A percentile compares a stretch with the other conserved stretches of the same genome.
Evolutionary conservation across 92 coral and sea anemone genomes (phyloP).

Genomic region (Montipora capitata): DNA sequence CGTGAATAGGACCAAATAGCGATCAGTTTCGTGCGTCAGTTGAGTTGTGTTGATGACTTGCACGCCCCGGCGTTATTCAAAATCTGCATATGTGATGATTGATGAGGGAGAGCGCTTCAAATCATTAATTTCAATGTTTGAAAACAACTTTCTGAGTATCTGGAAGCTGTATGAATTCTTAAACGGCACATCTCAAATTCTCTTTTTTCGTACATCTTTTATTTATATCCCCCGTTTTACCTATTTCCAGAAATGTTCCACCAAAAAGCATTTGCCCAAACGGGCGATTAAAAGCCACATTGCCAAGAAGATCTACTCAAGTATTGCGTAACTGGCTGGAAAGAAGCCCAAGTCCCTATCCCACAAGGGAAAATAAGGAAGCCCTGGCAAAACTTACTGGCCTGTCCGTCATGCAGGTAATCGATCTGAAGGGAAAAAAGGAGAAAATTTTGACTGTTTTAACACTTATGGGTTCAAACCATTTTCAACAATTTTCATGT

Average conservation of each 20-base stretch:
- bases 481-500: too few relatives aligned
- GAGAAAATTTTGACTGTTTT: too few relatives aligned
- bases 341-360: conserved; percentile 65
- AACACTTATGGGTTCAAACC: too few relatives aligned
- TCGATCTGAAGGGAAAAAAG: not conserved
- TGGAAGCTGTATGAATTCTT: not conserved
- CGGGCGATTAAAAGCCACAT: conserved; percentile 60
- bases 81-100: too few relatives aligned
- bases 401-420: conserved; percentile 66
- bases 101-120: too few relatives aligned
- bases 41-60: too few relatives aligned
- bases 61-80: too few relatives aligned
- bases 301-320: conserved; percentile 52
- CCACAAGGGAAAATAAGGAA: conserved; percentile 53
- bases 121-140: not conserved
- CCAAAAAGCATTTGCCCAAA: conserved; percentile 61
- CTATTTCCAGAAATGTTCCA: conserved; percentile 41
- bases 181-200: not conserved
- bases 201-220: not conserved
- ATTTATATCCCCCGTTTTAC: not conserved
- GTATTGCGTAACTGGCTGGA: conserved; percentile 71
- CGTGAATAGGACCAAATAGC: too few relatives aligned
- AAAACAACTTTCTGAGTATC: not conserved
- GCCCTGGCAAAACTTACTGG: conserved; percentile 59
- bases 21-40: too few relatives aligned